Evolutionary conservation across 2,113 vertebrate species (phyloP).

Genomic region (Blennius ocellaris): DNA sequence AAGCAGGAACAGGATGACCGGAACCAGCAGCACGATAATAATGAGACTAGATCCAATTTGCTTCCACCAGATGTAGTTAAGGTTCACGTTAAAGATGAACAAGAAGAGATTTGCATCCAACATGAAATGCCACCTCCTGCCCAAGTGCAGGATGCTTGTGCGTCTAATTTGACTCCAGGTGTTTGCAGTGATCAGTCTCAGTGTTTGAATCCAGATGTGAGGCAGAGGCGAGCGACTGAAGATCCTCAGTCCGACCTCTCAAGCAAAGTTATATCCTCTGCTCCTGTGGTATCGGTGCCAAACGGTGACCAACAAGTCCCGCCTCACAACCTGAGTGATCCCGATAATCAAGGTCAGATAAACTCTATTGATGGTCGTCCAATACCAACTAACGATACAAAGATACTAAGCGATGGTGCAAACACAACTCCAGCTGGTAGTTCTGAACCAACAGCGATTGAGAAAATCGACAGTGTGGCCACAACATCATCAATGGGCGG

Average conservation of each 20-base stretch:
- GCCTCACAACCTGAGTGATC: background rate
- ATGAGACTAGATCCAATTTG: background rate
- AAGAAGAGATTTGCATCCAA: slow-evolving; percentile 39
- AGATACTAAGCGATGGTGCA: background rate
- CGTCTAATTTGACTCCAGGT: background rate
- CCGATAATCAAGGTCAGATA: slow-evolving; percentile 12
- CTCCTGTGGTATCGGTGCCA: background rate
- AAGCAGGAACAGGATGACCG: background rate
- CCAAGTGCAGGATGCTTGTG: background rate
- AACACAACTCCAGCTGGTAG: background rate
- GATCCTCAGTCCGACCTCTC: background rate
- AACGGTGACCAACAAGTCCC: slow-evolving; percentile 1
- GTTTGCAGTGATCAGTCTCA: background rate
- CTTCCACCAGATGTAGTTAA: background rate
- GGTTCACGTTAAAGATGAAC: slow-evolving; percentile 57
- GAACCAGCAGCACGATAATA: background rate
- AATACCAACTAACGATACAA: background rate
- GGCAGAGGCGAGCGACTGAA: background rate
- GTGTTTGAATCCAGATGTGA: background rate
- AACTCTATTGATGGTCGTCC: background rate
- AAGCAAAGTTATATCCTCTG: background rate
- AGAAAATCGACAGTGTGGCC: background rate
- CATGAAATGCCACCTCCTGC: background rate
- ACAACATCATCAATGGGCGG: background rate
- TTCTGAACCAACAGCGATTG: background rate